These are phyloP conservation scores for Anguilla anguilla DNA, from an alignment of 2,797 vertebrate species.

Conservation along the genomic window DNA sequence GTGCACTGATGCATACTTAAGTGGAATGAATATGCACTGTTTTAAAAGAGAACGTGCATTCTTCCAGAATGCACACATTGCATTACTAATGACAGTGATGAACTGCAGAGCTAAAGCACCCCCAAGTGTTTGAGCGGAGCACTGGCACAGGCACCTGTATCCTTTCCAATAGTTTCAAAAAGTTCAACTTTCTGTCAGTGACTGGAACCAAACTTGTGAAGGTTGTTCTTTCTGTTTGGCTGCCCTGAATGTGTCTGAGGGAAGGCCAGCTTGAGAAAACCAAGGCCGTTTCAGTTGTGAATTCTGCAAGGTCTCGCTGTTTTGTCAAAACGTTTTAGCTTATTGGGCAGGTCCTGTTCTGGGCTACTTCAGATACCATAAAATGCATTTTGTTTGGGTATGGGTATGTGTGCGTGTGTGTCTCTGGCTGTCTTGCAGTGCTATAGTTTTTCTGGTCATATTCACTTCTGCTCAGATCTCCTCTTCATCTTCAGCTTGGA, in stretches of 20 bases:
- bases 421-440: neutral
- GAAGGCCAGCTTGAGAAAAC: neutral
- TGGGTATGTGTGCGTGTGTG: neutral
- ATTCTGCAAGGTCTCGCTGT: neutral
- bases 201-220: neutral
- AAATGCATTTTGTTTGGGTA: neutral
- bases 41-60: neutral
- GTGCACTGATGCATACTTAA: neutral
- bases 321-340: neutral
- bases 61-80: neutral
- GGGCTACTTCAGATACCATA: neutral
- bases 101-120: slow-evolving; percentile 20
- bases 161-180: neutral
- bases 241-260: neutral
- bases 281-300: neutral
- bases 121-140: slow-evolving; percentile 18
- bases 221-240: neutral
- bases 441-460: too few relatives aligned
- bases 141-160: neutral
- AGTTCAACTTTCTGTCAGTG: neutral
- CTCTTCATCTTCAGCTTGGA: neutral
- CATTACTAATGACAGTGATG: neutral
- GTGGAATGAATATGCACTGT: neutral
- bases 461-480: neutral
- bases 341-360: neutral